phyloP scores from a whole-genome alignment of 1,140 invertebrate species.

The Temnothorax nylanderi region DNA sequence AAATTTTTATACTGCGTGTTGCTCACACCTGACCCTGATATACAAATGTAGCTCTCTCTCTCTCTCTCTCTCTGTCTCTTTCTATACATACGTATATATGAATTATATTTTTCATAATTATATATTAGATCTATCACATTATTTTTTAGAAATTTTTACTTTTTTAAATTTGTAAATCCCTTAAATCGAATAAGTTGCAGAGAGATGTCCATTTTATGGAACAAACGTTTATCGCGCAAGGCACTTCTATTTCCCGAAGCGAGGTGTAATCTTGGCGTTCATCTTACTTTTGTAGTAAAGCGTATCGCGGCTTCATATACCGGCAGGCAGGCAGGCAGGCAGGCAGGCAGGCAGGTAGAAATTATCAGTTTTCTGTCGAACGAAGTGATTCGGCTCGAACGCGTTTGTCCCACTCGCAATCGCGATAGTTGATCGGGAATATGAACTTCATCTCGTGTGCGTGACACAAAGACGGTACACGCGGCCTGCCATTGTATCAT shows the following conservation, averaged over 20 bases:
- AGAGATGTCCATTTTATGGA: neutral
- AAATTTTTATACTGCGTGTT: neutral
- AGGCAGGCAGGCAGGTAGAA: neutral
- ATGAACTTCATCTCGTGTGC: constrained; percentile 24
- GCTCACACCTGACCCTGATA: no score
- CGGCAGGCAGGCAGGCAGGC: neutral
- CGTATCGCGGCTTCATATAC: neutral
- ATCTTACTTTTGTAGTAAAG: neutral
- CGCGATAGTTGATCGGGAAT: constrained; percentile 26
- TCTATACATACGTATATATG: no score
- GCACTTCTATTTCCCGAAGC: neutral
- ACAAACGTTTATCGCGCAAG: neutral
- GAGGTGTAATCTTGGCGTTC: constrained; percentile 13
- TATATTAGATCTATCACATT: neutral
- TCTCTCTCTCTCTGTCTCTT: no score
- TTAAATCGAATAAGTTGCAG: neutral
- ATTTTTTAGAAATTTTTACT: neutral
- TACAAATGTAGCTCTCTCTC: neutral
- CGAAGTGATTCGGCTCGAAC: neutral
- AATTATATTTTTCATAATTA: neutral
- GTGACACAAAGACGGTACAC: constrained; percentile 30
- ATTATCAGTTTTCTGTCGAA: constrained; percentile 52
- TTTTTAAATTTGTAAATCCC: neutral
- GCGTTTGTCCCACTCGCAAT: constrained; percentile 32
- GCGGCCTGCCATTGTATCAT: constrained; percentile 61